Base-by-base conservation (phyloP, 2,888 invertebrate genomes). In the Meganola albula region DNA sequence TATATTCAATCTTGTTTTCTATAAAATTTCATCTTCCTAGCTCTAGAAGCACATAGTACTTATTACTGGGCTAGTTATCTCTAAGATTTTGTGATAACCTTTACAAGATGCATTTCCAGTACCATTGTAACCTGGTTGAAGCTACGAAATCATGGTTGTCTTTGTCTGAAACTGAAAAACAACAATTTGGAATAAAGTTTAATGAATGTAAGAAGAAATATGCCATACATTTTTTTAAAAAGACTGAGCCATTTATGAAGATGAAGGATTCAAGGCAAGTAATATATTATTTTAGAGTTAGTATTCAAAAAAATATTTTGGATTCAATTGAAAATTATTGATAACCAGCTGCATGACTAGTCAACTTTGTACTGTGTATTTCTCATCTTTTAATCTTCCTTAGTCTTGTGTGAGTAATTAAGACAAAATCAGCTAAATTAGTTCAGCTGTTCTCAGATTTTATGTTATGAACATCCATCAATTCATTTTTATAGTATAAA, bases 111-210 rank as follows among this genome's bases (percentile, higher is more conserved):
- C n/a, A 5, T 44, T 60, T 67, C 18, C 46, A 74, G 74, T 45
- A 53, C 41, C 44, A 44, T 12, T 44, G 31, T 14, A 40, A 46
- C 24, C 29, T 64, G 24, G 24, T 46, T 24, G 71, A 73, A 55
- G 79, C 77, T 38, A 62, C 59, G 5, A 66, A 69, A 41, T 72
- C 77, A 24, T 83, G 80, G 80, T 24, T 62, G n/a, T 61, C 69
- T 10, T 50, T 83, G 24, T 71, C 44, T 41, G 43, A 66, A 21
- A 31, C 37, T 21, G 74, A 80, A 46, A 77, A 64, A 44, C 46
- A 64, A 23, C 36, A 59, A 24, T 64, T 82, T 50, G 21, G 40
- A 23, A 41, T 55, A 7, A 66, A 68, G 42, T 63, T 56, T 37
- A 48, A 63, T n/a, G 58, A 68, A 39, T 59, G 47, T 34, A 32